phyloP scores from a whole-genome alignment of 2,797 vertebrate species.

The Cryptoblepharus egeriae region DNA sequence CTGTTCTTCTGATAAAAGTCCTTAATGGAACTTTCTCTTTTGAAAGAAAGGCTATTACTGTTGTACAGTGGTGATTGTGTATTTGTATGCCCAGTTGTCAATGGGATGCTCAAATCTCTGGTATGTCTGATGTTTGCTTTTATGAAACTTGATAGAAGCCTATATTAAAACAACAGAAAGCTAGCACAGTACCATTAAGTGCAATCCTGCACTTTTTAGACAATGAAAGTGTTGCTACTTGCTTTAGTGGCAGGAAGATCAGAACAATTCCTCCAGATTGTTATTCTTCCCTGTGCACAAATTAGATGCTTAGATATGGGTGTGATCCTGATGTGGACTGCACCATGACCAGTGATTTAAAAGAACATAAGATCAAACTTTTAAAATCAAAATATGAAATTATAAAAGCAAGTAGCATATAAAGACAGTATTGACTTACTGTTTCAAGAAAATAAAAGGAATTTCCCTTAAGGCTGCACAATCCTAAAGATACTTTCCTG shows the following conservation, averaged over 20 bases:
- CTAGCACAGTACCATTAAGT: background rate
- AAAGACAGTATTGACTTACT: background rate
- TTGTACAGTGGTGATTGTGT: background rate
- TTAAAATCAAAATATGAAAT: background rate
- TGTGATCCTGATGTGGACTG: background rate
- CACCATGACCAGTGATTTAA: constrained; percentile 13
- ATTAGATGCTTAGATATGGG: background rate
- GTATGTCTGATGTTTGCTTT: constrained; percentile 2
- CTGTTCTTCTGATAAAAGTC: background rate
- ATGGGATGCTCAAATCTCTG: constrained; percentile 18
- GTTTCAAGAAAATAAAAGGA: constrained; percentile 26
- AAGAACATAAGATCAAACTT: background rate
- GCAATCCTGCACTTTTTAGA: constrained; percentile 11
- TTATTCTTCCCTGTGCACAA: constrained; percentile 13
- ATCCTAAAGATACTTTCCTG: too few relatives aligned
- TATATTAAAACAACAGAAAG: constrained; percentile 35
- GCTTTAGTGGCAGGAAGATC: constrained; percentile 28
- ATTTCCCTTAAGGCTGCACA: too few relatives aligned
- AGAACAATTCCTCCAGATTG: background rate
- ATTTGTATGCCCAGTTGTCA: background rate
- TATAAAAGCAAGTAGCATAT: background rate
- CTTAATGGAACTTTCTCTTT: background rate
- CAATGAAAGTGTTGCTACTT: accelerated
- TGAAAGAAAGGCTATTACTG: constrained; percentile 14
- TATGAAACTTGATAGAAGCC: background rate